Base-by-base conservation (phyloP, 2,888 invertebrate species). In the Mimas tiliae region DNA sequence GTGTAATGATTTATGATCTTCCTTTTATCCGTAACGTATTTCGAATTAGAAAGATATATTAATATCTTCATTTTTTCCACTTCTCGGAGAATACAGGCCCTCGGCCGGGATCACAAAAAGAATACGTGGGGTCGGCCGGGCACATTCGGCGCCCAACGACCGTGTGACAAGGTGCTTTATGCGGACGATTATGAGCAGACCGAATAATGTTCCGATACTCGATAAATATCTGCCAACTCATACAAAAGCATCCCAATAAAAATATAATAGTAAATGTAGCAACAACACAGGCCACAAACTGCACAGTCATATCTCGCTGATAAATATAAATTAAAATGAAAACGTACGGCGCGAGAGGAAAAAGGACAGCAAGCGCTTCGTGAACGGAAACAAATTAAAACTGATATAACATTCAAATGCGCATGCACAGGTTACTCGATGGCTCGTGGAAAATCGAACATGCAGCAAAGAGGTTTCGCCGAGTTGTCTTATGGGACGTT, bases 171-270 rank as follows among this genome's bases (percentile, higher is more conserved):
- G 91, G 92, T 93, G 91, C 93, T 92, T 93, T 93, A 93, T 93
- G 92, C 88, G 86, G 87, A 89, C 90, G 92, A 91, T 92, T 93
- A 92, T 91, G 90, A 89, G 84, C 89, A 82, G 86, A 89, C 91
- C 92, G 91, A 93, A 92, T 93, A 92, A 93, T 91, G 91, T 91
- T 91, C 88, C 89, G 83, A 91, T 92, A 89, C 87, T 87, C 93
- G 93, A 93, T 93, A 93, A 93, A 93, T 93, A 93, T 93, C 93
- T 93, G 93, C 93, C 92, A 93, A 90, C 93, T 93, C 93, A 93
- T 92, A 93, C 92, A 93, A 93, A 92, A 91, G 93, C 89, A 87
- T 89, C 89, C 90, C 90, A 93, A 93, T 93, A 93, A 93, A 92
- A 93, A 87, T 91, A 92, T 92, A 92, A 93, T 93, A 92, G 93